phyloP scores from a whole-genome alignment of 1,140 invertebrate genomes.

The Drosophila auraria region DNA sequence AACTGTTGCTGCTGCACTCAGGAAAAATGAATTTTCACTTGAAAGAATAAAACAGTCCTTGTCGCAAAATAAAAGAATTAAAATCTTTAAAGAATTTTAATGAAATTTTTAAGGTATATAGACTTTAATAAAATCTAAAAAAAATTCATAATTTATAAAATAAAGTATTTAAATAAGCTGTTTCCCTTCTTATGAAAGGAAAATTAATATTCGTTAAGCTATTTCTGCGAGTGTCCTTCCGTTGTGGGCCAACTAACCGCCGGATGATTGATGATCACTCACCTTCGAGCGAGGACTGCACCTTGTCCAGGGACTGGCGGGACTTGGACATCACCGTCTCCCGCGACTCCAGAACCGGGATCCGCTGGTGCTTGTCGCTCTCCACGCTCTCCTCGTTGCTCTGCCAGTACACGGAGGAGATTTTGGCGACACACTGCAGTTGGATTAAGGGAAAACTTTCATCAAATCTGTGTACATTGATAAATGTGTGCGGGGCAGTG shows the following conservation, averaged over 20 bases:
- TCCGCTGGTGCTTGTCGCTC: constrained; percentile 88
- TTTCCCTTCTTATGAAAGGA: neutral
- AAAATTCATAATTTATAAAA: no score
- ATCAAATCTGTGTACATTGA: constrained; percentile 67
- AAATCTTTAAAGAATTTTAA: no score
- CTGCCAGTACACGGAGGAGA: constrained; percentile 92
- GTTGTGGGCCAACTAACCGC: constrained; percentile 20
- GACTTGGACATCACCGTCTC: constrained; percentile 86
- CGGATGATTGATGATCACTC: constrained; percentile 65
- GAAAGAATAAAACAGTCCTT: neutral
- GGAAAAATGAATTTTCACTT: neutral
- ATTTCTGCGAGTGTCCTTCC: constrained; percentile 20
- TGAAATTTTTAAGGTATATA: no score
- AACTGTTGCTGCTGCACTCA: constrained; percentile 61
- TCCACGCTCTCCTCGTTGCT: constrained; percentile 94
- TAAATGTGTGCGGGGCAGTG: constrained; percentile 29
- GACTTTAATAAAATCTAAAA: no score
- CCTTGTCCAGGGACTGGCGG: constrained; percentile 83
- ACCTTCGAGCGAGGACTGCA: constrained; percentile 70
- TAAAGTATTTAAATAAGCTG: neutral
- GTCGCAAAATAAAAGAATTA: neutral
- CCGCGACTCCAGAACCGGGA: constrained; percentile 89
- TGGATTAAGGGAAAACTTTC: constrained; percentile 42
- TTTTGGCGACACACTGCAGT: constrained; percentile 91
- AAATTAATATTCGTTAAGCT: neutral